phyloP scores from a whole-genome alignment of 2,888 invertebrate genomes.

The Eudiplozoon nipponicum region DNA sequence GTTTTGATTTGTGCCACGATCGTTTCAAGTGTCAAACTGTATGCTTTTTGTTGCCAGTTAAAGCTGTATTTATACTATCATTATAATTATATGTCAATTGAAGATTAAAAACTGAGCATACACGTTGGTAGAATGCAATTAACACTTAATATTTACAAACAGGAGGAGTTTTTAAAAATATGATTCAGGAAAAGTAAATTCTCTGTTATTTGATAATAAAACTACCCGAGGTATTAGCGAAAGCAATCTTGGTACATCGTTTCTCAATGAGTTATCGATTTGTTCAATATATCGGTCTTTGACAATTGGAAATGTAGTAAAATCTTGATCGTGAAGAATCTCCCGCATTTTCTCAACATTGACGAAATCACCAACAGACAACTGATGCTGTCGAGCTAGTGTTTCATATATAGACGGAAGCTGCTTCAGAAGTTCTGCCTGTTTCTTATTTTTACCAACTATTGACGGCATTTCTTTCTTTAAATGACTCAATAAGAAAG shows the following conservation, averaged over 20 bases:
- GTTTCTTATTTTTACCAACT: conserved; percentile 73
- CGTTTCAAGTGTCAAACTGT: too few species aligned
- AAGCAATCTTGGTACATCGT: conserved; percentile 87
- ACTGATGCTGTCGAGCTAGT: conserved; percentile 52
- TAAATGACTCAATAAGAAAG: conserved; percentile 69
- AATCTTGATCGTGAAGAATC: conserved; percentile 37
- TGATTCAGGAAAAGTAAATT: too few species aligned
- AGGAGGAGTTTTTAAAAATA: too few species aligned
- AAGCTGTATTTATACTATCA: too few species aligned
- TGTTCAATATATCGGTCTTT: conserved; percentile 60
- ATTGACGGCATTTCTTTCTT: conserved; percentile 76
- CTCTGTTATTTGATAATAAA: too few species aligned
- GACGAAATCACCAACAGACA: conserved; percentile 86
- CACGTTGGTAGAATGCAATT: too few species aligned
- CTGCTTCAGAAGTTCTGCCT: conserved; percentile 70
- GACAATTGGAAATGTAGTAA: conserved; percentile 59
- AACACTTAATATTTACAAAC: too few species aligned
- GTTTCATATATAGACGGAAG: conserved; percentile 55
- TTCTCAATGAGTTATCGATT: conserved; percentile 74
- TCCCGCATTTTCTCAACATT: conserved; percentile 70
- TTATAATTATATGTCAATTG: too few species aligned
- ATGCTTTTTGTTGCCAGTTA: too few species aligned
- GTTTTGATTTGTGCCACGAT: too few species aligned
- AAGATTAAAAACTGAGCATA: too few species aligned
- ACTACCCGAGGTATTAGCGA: too few species aligned